phyloP scores from a whole-genome alignment of 2,113 vertebrate species.

The Hepsetus odoe region DNA sequence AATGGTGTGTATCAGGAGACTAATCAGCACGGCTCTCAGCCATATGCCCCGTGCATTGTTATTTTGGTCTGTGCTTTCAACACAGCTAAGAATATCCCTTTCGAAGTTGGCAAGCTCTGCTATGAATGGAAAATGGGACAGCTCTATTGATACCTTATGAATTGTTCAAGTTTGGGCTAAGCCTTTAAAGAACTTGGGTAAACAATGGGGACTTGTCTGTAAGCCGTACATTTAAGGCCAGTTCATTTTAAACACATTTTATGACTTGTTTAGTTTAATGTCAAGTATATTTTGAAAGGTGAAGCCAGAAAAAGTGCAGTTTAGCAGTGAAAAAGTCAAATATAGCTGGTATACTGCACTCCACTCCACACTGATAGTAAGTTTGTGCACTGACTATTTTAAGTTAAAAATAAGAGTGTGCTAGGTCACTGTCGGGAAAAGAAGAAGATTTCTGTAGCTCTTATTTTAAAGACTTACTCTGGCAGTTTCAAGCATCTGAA shows the following conservation, averaged over 20 bases:
- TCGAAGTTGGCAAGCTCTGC: conserved; percentile 25
- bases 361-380: no score
- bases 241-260: not conserved
- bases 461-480: no score
- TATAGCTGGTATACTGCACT: not conserved
- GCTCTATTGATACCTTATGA: conserved; percentile 40
- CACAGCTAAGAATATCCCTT: conserved; percentile 37
- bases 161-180: conserved; percentile 27
- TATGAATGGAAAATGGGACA: conserved; percentile 46
- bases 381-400: no score
- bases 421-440: no score
- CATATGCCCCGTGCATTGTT: conserved; percentile 33
- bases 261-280: not conserved
- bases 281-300: not conserved
- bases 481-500: no score
- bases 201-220: not conserved
- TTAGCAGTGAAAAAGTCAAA: not conserved
- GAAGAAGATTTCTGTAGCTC: no score
- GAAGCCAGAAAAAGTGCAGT: not conserved
- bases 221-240: not conserved
- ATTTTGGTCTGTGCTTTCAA: conserved; percentile 35
- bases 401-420: no score
- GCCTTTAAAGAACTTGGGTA: not conserved
- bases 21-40: conserved; percentile 27
- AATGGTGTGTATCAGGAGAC: not conserved